Evolutionary conservation across 2,888 invertebrate species (phyloP), one percentile per base, ranked within the genome.

Genomic region (Ichneumoninae sp.): DNA sequence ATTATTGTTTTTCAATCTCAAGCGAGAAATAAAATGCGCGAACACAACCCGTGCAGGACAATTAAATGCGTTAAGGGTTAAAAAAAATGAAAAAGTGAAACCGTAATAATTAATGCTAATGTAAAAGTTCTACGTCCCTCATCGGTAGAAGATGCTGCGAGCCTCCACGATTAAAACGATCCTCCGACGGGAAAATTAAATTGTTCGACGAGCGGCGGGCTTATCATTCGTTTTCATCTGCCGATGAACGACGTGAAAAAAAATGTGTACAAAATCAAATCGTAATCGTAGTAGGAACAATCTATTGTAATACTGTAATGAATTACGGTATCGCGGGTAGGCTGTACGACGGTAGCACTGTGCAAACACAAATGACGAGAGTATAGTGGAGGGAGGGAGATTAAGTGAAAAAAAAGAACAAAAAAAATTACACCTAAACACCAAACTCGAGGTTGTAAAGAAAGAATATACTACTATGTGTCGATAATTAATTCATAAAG

Each of bases 401-500:
- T 16, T 71, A 70, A 77, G 66, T 40, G 4, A 19, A 54, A 76
- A 57, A 80, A 78, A 50, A 79, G 68, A 70, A 79, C n/a, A 75
- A 33, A 16, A 65, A 68, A 62, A 47, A 66, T 75, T 52, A 83
- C 57, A 80, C 60, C 72, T 69, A 75, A 82, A 83, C 81, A 84
- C 81, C 75, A 86, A 84, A 89, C 90, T 91, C 89, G 89, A 91
- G 91, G 91, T 93, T 93, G 92, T 93, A 91, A 91, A 89, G 77
- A 86, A 80, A 84, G 77, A 79, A 85, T 83, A 76, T 80, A 77
- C 71, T 71, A 84, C 66, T 86, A 79, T 84, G 86, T 90, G 91
- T 91, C 90, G 91, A 91, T 90, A 90, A 91, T 88, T 89, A 89
- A 88, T 85, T 88, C 80, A 88, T 88, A 83, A 83, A 81, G 85